A percentile compares a stretch with the other conserved stretches of the same genome.
Evolutionary conservation across 2,113 vertebrate genomes (phyloP).

Genomic region (Chaenogobius annularis): DNA sequence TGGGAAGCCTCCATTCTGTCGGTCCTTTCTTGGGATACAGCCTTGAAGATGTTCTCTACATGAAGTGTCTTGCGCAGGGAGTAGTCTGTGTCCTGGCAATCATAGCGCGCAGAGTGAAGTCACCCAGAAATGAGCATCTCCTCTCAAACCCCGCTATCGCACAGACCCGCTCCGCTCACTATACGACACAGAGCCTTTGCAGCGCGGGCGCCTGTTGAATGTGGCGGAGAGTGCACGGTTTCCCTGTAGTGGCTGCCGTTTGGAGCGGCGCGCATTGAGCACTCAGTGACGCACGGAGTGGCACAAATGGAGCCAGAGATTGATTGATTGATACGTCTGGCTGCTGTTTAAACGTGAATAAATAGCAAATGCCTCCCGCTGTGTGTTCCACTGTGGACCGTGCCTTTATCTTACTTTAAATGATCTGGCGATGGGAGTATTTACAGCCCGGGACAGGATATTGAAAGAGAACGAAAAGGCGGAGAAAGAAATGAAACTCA

Average conservation of each 20-base stretch:
- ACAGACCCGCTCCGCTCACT: neutral
- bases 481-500: neutral
- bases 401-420: constrained; percentile 26
- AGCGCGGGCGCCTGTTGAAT: constrained; percentile 54
- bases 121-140: neutral
- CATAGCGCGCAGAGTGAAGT: constrained; percentile 38
- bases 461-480: neutral
- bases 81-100: constrained; percentile 7
- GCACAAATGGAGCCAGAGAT: constrained; percentile 43
- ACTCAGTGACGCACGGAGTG: constrained; percentile 62
- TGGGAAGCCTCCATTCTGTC: constrained; percentile 67
- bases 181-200: neutral
- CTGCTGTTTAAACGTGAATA: constrained; percentile 48
- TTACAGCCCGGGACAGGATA: constrained; percentile 39
- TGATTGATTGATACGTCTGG: constrained; percentile 56
- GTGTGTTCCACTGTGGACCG: neutral
- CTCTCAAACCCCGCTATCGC: neutral
- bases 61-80: neutral
- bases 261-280: constrained; percentile 44
- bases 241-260: constrained; percentile 22
- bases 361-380: constrained; percentile 24
- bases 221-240: constrained; percentile 31
- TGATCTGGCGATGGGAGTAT: constrained; percentile 17
- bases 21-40: neutral
- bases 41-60: neutral